Evolutionary conservation across 2,888 invertebrate genomes (phyloP).

Genomic region (Drosophila borborema): DNA sequence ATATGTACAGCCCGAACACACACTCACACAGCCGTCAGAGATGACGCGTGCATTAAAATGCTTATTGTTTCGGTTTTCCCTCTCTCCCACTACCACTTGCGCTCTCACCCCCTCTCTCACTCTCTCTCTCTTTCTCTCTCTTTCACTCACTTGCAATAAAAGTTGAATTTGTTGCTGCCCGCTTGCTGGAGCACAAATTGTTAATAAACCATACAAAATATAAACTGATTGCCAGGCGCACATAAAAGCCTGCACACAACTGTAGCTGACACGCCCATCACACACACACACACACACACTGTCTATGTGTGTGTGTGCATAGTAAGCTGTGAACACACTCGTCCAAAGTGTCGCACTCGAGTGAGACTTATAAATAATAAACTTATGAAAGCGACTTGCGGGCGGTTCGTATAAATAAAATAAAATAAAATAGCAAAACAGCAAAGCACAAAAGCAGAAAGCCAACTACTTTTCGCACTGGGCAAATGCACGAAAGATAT

Average conservation of each 20-base stretch:
- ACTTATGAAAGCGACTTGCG: conserved; percentile 64
- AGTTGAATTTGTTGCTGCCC: conserved; percentile 52
- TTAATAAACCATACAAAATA: conserved; percentile 70
- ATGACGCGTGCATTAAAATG: conserved; percentile 49
- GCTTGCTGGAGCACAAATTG: conserved; percentile 54
- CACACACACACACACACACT: neutral
- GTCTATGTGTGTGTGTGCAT: neutral
- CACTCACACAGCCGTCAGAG: conserved; percentile 18
- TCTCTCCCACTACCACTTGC: neutral
- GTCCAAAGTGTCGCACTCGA: conserved; percentile 66
- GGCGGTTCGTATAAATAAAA: conserved; percentile 50
- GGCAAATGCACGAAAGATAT: conserved; percentile 44
- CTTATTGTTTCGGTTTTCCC: conserved; percentile 22
- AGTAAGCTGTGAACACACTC: conserved; percentile 51
- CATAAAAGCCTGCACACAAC: conserved; percentile 46
- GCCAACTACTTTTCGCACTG: conserved; percentile 40
- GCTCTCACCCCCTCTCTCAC: neutral
- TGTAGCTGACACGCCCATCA: conserved; percentile 17
- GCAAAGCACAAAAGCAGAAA: conserved; percentile 27
- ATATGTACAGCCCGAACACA: conserved; percentile 14
- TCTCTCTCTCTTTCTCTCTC: neutral
- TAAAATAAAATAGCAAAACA: conserved; percentile 45
- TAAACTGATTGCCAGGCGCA: conserved; percentile 62
- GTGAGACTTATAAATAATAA: conserved; percentile 76
- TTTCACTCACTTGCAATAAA: conserved; percentile 43